Percentiles rank a stretch among this genome's conserved stretches.
These are phyloP conservation scores for Meandrina meandrites DNA, from an alignment of 92 coral and sea anemone genomes.

Conservation along the genomic window DNA sequence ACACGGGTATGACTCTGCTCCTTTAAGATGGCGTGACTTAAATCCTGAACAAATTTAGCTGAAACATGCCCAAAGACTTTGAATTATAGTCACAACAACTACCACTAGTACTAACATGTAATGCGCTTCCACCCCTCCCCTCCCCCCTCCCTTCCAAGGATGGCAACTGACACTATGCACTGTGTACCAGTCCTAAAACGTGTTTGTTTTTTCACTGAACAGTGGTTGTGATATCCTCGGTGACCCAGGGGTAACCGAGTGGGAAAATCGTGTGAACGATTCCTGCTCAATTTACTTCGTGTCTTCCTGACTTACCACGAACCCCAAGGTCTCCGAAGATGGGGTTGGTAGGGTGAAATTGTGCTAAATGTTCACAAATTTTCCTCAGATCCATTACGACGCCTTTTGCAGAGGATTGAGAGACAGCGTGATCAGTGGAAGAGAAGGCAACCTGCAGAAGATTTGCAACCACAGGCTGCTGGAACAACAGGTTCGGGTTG, in stretches of 20 bases:
- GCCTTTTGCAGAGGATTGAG: slow-evolving; percentile 73
- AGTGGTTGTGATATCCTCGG: too few relatives aligned
- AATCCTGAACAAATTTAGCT: not conserved
- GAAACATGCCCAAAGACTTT: not conserved
- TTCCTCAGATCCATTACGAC: slow-evolving; percentile 69
- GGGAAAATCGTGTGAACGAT: too few relatives aligned
- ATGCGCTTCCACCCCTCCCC: not conserved
- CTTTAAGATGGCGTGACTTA: not conserved
- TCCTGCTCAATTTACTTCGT: too few relatives aligned
- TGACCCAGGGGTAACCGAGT: too few relatives aligned
- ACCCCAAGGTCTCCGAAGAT: too few relatives aligned
- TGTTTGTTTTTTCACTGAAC: too few relatives aligned
- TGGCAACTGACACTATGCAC: not conserved
- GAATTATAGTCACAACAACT: not conserved
- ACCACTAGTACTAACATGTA: not conserved
- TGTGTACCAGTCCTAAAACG: not conserved
- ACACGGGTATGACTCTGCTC: not conserved
- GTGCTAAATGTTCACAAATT: not conserved
- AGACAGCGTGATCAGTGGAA: slow-evolving; percentile 78
- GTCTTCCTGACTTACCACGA: too few relatives aligned
- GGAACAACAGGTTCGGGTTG: not conserved
- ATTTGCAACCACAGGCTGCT: not conserved
- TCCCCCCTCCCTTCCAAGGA: not conserved
- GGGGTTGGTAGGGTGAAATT: too few relatives aligned
- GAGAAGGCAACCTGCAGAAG: slow-evolving; percentile 8